Conservation (phyloP, 2,888 invertebrate species). For the Eupithecia abbreviata region DNA sequence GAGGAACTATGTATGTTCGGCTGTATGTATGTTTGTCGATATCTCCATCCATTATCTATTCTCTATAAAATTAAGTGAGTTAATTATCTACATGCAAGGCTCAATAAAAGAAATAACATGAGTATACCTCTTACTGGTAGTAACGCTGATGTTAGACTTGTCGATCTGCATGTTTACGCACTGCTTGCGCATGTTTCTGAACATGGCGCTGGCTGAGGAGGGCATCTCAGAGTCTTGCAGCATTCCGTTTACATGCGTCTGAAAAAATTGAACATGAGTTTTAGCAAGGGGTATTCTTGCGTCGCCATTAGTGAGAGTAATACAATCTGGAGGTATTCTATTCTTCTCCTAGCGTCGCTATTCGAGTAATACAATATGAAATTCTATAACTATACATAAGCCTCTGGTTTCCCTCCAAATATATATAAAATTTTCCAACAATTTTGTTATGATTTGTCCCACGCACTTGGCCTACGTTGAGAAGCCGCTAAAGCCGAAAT, state of each 20-base stretch:
- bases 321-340: too few relatives aligned
- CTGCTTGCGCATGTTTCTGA: constrained; percentile 69
- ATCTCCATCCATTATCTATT: too few relatives aligned
- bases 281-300: background rate
- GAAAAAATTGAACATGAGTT: constrained; percentile 30
- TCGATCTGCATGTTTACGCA: constrained; percentile 79
- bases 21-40: too few relatives aligned
- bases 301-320: background rate
- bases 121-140: constrained; percentile 65
- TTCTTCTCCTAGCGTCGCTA: background rate
- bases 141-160: constrained; percentile 76
- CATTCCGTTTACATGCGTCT: constrained; percentile 81
- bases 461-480: background rate
- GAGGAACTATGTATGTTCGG: too few relatives aligned
- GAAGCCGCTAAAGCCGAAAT: too few relatives aligned
- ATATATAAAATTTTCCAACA: background rate
- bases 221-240: constrained; percentile 80
- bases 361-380: background rate
- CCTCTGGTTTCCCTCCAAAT: too few relatives aligned
- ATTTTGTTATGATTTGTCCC: background rate
- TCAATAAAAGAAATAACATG: background rate
- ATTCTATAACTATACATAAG: too few relatives aligned
- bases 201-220: constrained; percentile 75
- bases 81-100: background rate
- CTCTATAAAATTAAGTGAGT: too few relatives aligned